Conservation (phyloP, 35 echinoderm and acorn worm genomes). For the Amphiura filiformis region DNA sequence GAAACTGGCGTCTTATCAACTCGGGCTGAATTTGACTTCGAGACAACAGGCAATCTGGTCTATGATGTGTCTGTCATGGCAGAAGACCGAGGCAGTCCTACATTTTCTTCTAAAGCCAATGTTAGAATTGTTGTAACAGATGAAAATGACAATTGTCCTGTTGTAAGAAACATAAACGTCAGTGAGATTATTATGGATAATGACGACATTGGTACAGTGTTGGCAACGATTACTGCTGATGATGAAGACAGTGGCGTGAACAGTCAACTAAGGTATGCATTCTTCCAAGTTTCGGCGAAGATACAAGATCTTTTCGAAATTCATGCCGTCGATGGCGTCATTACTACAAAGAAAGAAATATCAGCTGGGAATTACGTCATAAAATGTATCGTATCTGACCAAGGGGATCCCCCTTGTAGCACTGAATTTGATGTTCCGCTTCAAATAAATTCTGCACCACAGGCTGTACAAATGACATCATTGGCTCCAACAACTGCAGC, state of each 20-base stretch:
- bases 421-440: not conserved
- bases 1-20: constrained; percentile 1
- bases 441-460: not conserved
- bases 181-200: not conserved
- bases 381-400: not conserved
- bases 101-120: not conserved
- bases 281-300: not conserved
- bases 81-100: constrained; percentile 4
- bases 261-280: not conserved
- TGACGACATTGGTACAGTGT: not conserved
- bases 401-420: not conserved
- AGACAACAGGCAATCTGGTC: not conserved
- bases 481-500: not conserved
- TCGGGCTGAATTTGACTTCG: not conserved
- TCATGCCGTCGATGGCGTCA: not conserved
- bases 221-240: not conserved
- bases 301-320: not conserved
- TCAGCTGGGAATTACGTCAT: not conserved
- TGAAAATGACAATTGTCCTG: constrained; percentile 26
- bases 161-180: not conserved
- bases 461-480: not conserved
- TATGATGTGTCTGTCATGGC: not conserved
- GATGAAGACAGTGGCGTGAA: not conserved
- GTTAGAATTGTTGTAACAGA: not conserved
- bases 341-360: not conserved